Evolutionary conservation across 1,140 invertebrate species (phyloP), one percentile per base, ranked within the genome.

Genomic region (Stenopsyche tienmushanensis): DNA sequence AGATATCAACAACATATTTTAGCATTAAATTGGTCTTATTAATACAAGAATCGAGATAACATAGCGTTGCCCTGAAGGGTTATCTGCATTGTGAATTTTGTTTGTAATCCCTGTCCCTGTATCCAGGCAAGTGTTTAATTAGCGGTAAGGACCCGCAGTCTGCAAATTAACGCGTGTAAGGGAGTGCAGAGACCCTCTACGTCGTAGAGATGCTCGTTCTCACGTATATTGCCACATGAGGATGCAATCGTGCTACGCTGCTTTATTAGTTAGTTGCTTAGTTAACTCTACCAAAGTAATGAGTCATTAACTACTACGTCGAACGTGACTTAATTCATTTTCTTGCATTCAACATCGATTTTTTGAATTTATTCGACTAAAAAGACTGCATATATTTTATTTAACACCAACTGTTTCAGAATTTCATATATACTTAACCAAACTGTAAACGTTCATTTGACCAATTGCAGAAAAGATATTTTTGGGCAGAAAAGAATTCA

Each of bases 51-150:
- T n/a, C n/a, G n/a, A n/a, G n/a, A n/a, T n/a, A n/a, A n/a, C n/a
- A n/a, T n/a, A n/a, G n/a, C n/a, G n/a, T n/a, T n/a, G n/a, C n/a
- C n/a, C n/a, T n/a, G n/a, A n/a, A n/a, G n/a, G n/a, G n/a, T n/a
- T n/a, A n/a, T n/a, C n/a, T n/a, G n/a, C n/a, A n/a, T n/a, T n/a
- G n/a, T n/a, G n/a, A n/a, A n/a, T n/a, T n/a, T n/a, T n/a, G n/a
- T n/a, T n/a, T n/a, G n/a, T n/a, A n/a, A n/a, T n/a, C n/a, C n/a
- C n/a, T n/a, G n/a, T n/a, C n/a, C n/a, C n/a, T n/a, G n/a, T n/a
- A n/a, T 23, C 49, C 18, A 18, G 49, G 49, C 49, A 52, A 52
- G 49, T 52, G 49, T 52, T 52, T 52, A 52, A 52, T 52, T 52
- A 52, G 49, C 49, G 49, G 25, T 21, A 13, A 5, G 5, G 49